Evolutionary conservation across 1,140 invertebrate genomes (phyloP), one percentile per base, ranked within the genome.

Genomic region (Onthophagus taurus): DNA sequence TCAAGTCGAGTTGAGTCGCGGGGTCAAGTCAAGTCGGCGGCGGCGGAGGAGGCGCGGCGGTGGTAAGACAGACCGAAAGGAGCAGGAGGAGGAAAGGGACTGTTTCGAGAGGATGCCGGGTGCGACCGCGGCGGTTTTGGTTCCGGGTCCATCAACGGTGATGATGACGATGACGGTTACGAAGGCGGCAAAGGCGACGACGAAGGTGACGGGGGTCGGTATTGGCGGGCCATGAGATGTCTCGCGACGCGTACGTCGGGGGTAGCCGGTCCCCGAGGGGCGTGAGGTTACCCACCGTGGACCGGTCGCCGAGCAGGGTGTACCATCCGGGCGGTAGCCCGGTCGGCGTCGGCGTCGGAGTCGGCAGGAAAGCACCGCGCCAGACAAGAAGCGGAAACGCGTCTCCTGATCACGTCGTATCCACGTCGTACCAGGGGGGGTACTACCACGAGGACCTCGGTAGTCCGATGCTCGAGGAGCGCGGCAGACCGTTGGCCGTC

Each of bases 281-380:
- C 64, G 68, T 71, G 53, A 70, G 80, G 60, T 71, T 88, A 64
- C 84, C 84, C 58, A 86, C 84, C 58, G 84, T 87, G 59, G 85
- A 89, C 75, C 79, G 84, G 53, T 86, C 83, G 61, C 85, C 85
- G 55, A 83, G 80, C 52, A 67, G 80, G 53, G 76, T 74, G 61
- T 78, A 77, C 53, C n/a, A n/a, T n/a, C 63, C 65, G 43, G 76
- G 72, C 59, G 72, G 72, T 50, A 79, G 73, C 67, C 77, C 78
- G 46, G n/a, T n/a, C n/a, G n/a, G n/a, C n/a, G n/a, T n/a, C n/a
- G n/a, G n/a, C n/a, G 72, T 63, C 30, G 65, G 65, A n/a, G 72
- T 63, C 30, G 65, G 65, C 53, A 68, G 68, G 17, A 76, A 72
- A 56, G 51, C 50, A 14, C 33, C 57, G 39, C 64, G 71, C 17